A percentile compares a stretch with the other conserved stretches of the same genome.
phyloP scores from a whole-genome alignment of 2,888 invertebrate genomes.

The Teleiodes luculella region DNA sequence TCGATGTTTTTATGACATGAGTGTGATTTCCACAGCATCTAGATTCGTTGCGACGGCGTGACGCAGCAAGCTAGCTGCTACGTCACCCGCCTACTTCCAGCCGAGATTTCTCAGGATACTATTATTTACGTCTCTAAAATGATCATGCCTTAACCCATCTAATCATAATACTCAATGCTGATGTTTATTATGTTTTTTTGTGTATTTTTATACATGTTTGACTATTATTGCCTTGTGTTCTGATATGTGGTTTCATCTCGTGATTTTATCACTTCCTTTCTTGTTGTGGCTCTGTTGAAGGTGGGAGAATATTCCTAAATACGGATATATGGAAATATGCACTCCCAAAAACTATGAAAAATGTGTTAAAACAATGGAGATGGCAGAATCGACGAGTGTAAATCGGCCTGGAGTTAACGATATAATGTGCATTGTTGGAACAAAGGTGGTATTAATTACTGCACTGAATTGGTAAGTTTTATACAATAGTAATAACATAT shows the following conservation, averaged over 20 bases:
- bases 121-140: background rate
- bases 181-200: slow-evolving; percentile 6
- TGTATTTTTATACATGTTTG: slow-evolving; percentile 7
- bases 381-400: background rate
- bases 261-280: slow-evolving; percentile 56
- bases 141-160: background rate
- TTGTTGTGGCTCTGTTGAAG: slow-evolving; percentile 73
- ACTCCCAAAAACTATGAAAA: slow-evolving; percentile 16
- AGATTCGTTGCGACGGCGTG: background rate
- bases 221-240: slow-evolving; percentile 7
- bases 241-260: slow-evolving; percentile 34
- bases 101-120: background rate
- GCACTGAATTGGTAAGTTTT: slow-evolving; percentile 8
- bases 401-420: background rate
- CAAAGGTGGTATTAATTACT: slow-evolving; percentile 14
- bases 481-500: too few relatives aligned
- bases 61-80: background rate
- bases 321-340: slow-evolving; percentile 11
- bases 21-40: slow-evolving; percentile 49
- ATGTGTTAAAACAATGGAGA: slow-evolving; percentile 1
- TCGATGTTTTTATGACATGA: slow-evolving; percentile 21
- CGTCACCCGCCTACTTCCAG: background rate
- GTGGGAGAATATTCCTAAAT: slow-evolving; percentile 33
- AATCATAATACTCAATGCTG: background rate
- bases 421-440: background rate